Evolutionary conservation across 2,113 vertebrate species (phyloP).

Genomic region (Willisornis vidua): DNA sequence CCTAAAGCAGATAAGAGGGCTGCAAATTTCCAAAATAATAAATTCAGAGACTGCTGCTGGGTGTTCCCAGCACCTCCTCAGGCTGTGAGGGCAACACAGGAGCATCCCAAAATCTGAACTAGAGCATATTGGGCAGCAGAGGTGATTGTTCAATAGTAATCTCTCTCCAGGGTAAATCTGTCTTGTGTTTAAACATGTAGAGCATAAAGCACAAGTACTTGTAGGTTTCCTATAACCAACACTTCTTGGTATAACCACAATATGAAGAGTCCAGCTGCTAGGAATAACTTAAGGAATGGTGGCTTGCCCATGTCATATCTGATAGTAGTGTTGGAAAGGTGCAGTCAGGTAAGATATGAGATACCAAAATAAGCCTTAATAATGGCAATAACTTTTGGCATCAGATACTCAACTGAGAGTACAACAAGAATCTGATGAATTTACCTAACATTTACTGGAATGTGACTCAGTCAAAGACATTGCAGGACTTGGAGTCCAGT

Average conservation of each 20-base stretch:
- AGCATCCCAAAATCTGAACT: neutral
- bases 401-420: neutral
- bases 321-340: neutral
- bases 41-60: neutral
- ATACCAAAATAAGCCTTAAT: neutral
- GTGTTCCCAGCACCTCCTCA: neutral
- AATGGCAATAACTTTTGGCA: neutral
- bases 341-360: neutral
- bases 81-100: neutral
- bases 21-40: neutral
- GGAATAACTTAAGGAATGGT: neutral
- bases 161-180: neutral
- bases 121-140: neutral
- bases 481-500: neutral
- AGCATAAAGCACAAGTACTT: neutral
- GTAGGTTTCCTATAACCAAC: neutral
- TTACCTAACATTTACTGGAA: neutral
- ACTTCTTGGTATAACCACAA: neutral
- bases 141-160: neutral
- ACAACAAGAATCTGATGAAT: neutral
- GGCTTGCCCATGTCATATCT: neutral
- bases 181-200: neutral
- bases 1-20: neutral
- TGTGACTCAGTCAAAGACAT: neutral
- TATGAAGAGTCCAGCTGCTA: neutral